Evolutionary conservation across 2,797 vertebrate genomes (phyloP).

Genomic region (Simalia tracyae): DNA sequence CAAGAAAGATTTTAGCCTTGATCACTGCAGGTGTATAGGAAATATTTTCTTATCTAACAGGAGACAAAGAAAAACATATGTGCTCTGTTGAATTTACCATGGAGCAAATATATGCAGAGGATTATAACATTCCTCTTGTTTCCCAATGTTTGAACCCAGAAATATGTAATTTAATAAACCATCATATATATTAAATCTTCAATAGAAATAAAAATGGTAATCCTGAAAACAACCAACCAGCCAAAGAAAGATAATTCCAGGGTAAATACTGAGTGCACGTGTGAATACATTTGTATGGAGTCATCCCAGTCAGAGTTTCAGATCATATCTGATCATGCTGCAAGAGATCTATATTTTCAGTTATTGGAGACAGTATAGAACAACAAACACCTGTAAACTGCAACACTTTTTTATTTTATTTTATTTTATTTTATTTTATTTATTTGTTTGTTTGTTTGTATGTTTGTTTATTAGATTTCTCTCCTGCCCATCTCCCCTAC

Average conservation of each 20-base stretch:
- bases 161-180: neutral
- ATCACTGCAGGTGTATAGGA: slow-evolving; percentile 45
- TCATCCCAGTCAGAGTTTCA: neutral
- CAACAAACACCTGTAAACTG: neutral
- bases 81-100: slow-evolving; percentile 59
- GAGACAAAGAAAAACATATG: slow-evolving; percentile 65
- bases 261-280: no score
- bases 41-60: slow-evolving; percentile 52
- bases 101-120: slow-evolving; percentile 65
- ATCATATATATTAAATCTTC: neutral
- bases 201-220: neutral
- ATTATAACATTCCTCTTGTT: slow-evolving; percentile 50
- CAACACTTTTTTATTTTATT: neutral
- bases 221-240: neutral
- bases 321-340: neutral
- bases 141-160: neutral
- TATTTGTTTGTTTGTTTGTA: no score
- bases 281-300: neutral
- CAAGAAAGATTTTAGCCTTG: slow-evolving; percentile 30
- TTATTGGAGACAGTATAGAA: neutral
- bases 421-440: no score
- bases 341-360: neutral
- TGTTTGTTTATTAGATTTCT: no score
- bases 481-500: no score
- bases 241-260: neutral